Evolutionary conservation across 2,113 vertebrate genomes (phyloP).

Genomic region (Chaetorhynchus papuensis): DNA sequence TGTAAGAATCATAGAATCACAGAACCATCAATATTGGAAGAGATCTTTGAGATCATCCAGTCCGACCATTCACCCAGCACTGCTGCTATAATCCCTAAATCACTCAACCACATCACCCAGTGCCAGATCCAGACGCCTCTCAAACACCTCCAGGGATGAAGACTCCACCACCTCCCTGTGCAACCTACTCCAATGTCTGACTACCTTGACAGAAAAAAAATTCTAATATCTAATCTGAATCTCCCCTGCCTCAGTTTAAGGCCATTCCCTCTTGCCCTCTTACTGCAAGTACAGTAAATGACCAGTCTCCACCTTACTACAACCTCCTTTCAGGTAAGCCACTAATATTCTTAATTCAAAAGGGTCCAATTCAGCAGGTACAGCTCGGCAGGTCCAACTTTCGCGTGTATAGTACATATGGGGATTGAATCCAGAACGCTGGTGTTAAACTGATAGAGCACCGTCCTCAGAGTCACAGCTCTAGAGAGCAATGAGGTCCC

Average conservation of each 20-base stretch:
- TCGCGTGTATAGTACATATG: background rate
- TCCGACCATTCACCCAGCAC: background rate
- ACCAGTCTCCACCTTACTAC: background rate
- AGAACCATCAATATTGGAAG: background rate
- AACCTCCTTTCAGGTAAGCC: background rate
- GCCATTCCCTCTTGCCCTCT: background rate
- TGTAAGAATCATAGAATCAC: background rate
- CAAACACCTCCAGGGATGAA: background rate
- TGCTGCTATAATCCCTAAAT: background rate
- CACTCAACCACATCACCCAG: background rate
- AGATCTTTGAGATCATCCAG: background rate
- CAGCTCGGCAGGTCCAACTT: background rate
- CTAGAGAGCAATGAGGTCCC: background rate
- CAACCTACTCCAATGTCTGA: background rate
- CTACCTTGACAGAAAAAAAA: background rate
- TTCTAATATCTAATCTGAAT: background rate
- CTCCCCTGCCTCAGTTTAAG: background rate
- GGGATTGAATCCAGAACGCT: background rate
- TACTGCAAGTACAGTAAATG: background rate
- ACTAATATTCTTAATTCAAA: background rate
- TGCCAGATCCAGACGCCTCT: background rate
- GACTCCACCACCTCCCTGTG: background rate
- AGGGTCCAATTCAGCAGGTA: background rate
- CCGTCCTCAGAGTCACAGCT: fast-evolving
- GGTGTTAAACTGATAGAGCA: background rate